Evolutionary conservation across 1,140 invertebrate genomes (phyloP).

Genomic region (Leguminivora glycinivorella): DNA sequence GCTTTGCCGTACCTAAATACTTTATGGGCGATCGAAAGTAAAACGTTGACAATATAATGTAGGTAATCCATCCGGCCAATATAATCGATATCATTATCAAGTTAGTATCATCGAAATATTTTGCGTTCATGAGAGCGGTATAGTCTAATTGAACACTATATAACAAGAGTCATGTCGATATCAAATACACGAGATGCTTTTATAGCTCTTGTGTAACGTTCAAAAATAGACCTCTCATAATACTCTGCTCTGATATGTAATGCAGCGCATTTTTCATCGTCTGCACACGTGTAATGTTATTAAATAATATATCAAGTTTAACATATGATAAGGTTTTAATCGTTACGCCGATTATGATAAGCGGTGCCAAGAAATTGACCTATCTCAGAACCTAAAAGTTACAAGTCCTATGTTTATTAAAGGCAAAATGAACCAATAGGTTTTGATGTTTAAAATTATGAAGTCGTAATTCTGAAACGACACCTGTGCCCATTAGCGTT

Average conservation of each 20-base stretch:
- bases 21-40: too few species aligned
- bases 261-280: neutral
- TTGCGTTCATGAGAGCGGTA: neutral
- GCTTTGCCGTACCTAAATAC: too few species aligned
- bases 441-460: neutral
- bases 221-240: constrained; percentile 8
- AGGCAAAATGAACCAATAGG: neutral
- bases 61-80: too few species aligned
- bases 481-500: constrained; percentile 13
- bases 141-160: constrained; percentile 5
- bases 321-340: constrained; percentile 10
- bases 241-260: neutral
- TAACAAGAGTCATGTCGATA: neutral
- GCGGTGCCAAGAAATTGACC: constrained; percentile 9
- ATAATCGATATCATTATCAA: too few species aligned
- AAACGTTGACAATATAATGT: too few species aligned
- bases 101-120: neutral
- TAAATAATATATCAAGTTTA: constrained; percentile 14
- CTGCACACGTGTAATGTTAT: constrained; percentile 1
- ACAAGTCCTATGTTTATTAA: neutral
- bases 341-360: constrained; percentile 13
- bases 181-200: constrained; percentile 1
- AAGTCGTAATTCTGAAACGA: constrained; percentile 4
- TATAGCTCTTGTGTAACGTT: constrained; percentile 6
- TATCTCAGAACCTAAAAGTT: neutral